Evolutionary conservation across 1,140 invertebrate genomes (phyloP), one percentile per base, ranked within the genome.

Genomic region (Contarinia nasturtii): DNA sequence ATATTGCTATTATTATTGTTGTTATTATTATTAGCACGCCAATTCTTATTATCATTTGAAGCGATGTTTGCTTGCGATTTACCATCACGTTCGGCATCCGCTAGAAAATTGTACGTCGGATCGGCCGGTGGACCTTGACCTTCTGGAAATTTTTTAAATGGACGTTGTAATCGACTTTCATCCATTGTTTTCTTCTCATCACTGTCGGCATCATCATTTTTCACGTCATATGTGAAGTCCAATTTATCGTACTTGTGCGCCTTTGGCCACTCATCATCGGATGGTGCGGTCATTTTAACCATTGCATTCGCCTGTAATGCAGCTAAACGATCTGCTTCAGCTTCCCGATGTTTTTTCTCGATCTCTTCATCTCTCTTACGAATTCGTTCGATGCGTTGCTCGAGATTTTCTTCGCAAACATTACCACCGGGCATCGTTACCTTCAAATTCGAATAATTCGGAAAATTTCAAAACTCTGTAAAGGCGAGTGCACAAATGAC

Each of bases 31-130:
- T 57, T 55, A 17, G 19, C 22, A 22, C 33, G 44, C 33, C 48
- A 41, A 46, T 59, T 56, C 49, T 69, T 67, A 33, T 11, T 8
- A 10, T 40, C 27, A 14, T 43, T 43, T 2, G 22, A 12, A 22
- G 20, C 22, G 12, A 17, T n/a, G 14, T 33, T 22, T 44, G 17
- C 20, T 33, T 48, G 7, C 7, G 14, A 3, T 20, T 18, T 20
- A 27, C 45, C 45, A 21, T 47, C 40, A 33, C 67, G 54, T 49
- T 69, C 65, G 7, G 57, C 55, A 56, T 71, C 69, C 12, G 66
- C 65, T 37, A 71, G 54, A 42, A 69, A 71, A 48, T 67, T 70
- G 43, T 67, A 68, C 40, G 63, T 63, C 44, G 69, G 67, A 57
- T 71, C 68, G 45, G 67, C 68, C 44, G 68, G 69, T 21, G 68